Percentiles rank a stretch among this genome's conserved stretches.
These are phyloP conservation scores for Ciconia stormi DNA, from an alignment of 2,113 vertebrate genomes.

Conservation along the genomic window DNA sequence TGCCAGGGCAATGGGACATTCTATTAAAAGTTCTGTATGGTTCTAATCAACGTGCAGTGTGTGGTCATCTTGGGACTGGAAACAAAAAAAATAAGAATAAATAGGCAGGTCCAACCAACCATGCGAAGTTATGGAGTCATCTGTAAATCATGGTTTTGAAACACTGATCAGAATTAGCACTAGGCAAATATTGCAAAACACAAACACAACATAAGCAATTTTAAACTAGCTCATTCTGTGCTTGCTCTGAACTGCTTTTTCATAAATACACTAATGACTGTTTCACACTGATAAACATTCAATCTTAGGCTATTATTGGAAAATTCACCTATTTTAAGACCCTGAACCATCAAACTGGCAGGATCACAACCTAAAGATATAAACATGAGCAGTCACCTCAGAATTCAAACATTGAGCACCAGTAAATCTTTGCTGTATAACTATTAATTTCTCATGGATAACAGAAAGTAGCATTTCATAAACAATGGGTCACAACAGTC, in stretches of 20 bases:
- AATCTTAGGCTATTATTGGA: background rate
- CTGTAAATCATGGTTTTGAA: background rate
- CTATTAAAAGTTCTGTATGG: background rate
- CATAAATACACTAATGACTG: background rate
- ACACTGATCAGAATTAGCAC: background rate
- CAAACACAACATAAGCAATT: background rate
- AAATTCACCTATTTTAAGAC: background rate
- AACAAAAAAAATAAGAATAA: background rate
- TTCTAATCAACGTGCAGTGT: background rate
- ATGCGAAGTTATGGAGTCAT: background rate
- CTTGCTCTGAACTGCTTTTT: background rate
- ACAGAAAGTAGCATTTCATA: background rate
- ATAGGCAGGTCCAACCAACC: background rate
- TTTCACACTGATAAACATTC: background rate
- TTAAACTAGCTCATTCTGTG: background rate
- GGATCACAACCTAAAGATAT: background rate
- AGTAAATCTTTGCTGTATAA: background rate
- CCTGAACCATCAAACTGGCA: background rate
- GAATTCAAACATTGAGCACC: background rate
- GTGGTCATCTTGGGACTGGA: background rate
- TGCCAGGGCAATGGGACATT: background rate
- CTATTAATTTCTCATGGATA: background rate
- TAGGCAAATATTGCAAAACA: background rate
- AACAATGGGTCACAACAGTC: background rate
- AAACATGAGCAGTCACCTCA: background rate